A percentile compares a stretch with the other conserved stretches of the same genome.
Evolutionary conservation across 2,888 invertebrate species (phyloP).

Genomic region (Drosophila tanythrix): DNA sequence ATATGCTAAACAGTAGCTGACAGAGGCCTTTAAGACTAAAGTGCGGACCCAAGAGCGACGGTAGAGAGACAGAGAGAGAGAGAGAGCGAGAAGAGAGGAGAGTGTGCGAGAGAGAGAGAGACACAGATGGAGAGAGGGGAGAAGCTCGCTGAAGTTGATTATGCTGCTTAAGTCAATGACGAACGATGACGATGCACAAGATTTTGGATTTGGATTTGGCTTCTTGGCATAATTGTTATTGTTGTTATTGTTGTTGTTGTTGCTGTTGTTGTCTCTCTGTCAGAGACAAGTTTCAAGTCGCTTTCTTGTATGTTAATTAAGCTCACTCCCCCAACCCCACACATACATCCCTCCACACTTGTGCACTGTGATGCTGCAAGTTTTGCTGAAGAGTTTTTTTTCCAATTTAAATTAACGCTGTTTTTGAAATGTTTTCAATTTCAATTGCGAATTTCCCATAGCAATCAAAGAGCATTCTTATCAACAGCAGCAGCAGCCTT

Average conservation of each 20-base stretch:
- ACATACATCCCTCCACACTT: neutral
- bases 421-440: conserved; percentile 23
- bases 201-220: conserved; percentile 66
- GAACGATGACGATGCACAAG: conserved; percentile 72
- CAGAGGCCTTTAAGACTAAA: conserved; percentile 29
- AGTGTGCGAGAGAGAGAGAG: conserved; percentile 4
- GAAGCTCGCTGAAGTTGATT: conserved; percentile 69
- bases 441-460: conserved; percentile 26
- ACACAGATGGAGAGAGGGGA: conserved; percentile 3
- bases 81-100: neutral
- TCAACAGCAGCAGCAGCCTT: conserved; percentile 12
- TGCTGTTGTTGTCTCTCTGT: conserved; percentile 47
- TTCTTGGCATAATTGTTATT: conserved; percentile 42
- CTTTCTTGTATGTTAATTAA: conserved; percentile 76
- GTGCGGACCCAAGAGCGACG: conserved; percentile 32
- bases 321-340: conserved; percentile 26
- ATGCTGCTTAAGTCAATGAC: conserved; percentile 78
- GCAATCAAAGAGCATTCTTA: conserved; percentile 14
- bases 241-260: conserved; percentile 20
- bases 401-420: conserved; percentile 31
- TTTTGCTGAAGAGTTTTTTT: conserved; percentile 22
- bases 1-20: conserved; percentile 81
- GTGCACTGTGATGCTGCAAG: conserved; percentile 61
- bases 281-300: conserved; percentile 78
- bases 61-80: neutral